Evolutionary conservation across 2,888 invertebrate species (phyloP).

Genomic region (Dorcus hopei): DNA sequence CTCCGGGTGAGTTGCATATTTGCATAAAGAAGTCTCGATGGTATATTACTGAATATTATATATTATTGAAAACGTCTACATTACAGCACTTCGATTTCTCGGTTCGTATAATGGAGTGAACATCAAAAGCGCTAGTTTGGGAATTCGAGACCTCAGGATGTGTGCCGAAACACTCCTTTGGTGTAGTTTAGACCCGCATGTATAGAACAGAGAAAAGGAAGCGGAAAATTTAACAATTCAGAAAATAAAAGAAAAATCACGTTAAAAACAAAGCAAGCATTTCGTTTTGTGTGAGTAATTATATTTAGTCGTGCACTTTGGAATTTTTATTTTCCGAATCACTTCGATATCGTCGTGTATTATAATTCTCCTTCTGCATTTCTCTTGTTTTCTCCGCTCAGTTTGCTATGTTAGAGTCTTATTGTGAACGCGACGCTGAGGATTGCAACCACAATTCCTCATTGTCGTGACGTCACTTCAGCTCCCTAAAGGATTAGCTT

Average conservation of each 20-base stretch:
- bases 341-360: neutral
- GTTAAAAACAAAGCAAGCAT: neutral
- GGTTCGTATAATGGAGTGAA: conserved; percentile 13
- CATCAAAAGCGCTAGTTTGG: conserved; percentile 13
- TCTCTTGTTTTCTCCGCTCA: conserved; percentile 3
- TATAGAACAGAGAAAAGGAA: neutral
- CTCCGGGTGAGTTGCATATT: too few species aligned
- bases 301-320: neutral
- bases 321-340: neutral
- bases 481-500: conserved; percentile 24
- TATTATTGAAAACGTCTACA: neutral
- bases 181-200: conserved; percentile 5
- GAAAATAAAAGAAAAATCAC: neutral
- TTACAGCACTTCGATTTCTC: conserved; percentile 11
- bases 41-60: too few species aligned
- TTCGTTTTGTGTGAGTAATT: neutral
- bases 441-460: conserved; percentile 25
- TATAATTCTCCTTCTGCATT: conserved; percentile 1
- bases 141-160: conserved; percentile 12
- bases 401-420: conserved; percentile 13
- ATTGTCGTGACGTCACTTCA: conserved; percentile 28
- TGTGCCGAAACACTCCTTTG: conserved; percentile 7
- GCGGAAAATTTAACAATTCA: neutral
- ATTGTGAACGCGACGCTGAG: conserved; percentile 14
- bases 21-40: too few species aligned